Base-by-base conservation (phyloP, 2,113 vertebrate species). In the Siniperca knerii region DNA sequence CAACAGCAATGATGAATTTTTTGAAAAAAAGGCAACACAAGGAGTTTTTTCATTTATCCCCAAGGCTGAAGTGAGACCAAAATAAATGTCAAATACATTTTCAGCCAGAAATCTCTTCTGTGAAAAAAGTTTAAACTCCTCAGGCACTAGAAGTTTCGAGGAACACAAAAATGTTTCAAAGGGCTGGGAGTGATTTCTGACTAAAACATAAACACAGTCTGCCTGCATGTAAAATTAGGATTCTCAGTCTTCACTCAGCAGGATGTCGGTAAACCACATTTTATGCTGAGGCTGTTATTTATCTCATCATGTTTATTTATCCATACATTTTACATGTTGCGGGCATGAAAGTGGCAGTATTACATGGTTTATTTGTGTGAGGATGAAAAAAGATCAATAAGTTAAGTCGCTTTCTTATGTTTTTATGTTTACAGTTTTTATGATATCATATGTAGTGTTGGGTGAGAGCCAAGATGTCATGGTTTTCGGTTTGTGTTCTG, bases 21-120 rank as follows among this genome's bases (percentile, higher is more conserved):
- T 29, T 4, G 5, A 37, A 72, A 44, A 29, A n/a, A 78, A 67
- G 15, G 23, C 29, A 65, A 35, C 33, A 37, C 13, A 20, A 70
- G n/a, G 46, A 44, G 21, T 8, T 21, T 48, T 58, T 57, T 60
- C 52, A 77, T 82, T 67, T 40, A 68, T 85, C 62, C 82, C n/a
- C 35, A 61, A 76, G 66, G 82, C 79, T 79, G 33, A 65, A 62
- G 61, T 54, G 37, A 70, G 48, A 87, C 35, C 66, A 78, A 76
- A 87, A 82, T 61, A 79, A 83, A 82, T 87, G 66, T 81, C 79
- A 80, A 58, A 77, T 18, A 52, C 33, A 54, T 80, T 87, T 78
- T 81, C 7, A 8, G 60, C 16, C 42, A 21, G 58, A 82, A 72
- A 72, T 62, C 16, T 71, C 9, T 64, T 8, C 21, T 52, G 1